Evolutionary conservation across 2,113 vertebrate genomes (phyloP), one percentile per base, ranked within the genome.

Genomic region (Alectura lathami): DNA sequence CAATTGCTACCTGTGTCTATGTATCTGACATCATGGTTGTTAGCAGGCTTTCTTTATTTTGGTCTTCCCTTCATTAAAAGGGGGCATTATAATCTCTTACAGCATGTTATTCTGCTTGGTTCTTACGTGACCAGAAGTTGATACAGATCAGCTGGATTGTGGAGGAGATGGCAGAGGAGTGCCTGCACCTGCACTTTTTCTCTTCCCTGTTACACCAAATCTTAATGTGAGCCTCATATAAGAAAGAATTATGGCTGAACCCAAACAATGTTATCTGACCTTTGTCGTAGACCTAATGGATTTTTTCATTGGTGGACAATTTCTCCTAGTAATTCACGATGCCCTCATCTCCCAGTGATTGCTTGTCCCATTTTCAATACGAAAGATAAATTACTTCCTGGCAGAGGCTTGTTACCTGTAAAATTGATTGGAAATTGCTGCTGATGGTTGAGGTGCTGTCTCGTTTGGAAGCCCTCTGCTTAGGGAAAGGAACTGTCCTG

Each of bases 231-330:
- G n/a, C 88, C 80, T 94, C 53, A 20, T 76, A 62, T 18, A 57
- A 80, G 84, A 36, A 91, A 85, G 95, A 95, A 86, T 94, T 96
- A 94, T 88, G 72, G 72, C 84, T 77, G 87, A 92, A 91, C 78
- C 85, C 70, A 94, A 94, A 94, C 94, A 95, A 87, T 93, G 88
- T 94, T 96, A 91, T 95, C 89, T 96, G 95, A 95, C 94, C 95
- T 97, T 94, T 79, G 89, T 94, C 54, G 17, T 62, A 94, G 93
- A 42, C 91, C 87, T 92, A 94, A 92, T 93, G 93, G 87, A 82
- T 96, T 94, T 95, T 95, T 95, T 91, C 89, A 77, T 86, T 68
- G 91, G 67, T 67, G 72, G 87, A 95, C 87, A 93, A 72, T 95
- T 96, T 88, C 89, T 93, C 53, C 76, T 51, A 40, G 87, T 91